These are phyloP conservation scores for Drosophila cognata DNA, from an alignment of 2,888 invertebrate genomes.

Conservation along the genomic window DNA sequence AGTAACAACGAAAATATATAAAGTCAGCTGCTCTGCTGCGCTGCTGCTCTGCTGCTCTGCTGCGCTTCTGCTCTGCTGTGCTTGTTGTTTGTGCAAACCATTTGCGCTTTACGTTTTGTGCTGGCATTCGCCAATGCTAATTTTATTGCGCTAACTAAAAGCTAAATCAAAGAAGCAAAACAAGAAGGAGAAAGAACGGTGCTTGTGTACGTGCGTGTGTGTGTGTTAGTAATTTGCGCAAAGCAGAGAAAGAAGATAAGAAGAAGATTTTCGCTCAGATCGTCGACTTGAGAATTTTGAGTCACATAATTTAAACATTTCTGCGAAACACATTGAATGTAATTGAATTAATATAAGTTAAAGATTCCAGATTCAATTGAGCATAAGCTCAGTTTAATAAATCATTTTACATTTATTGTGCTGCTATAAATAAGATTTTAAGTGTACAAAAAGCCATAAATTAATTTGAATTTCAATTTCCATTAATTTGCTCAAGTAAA, in stretches of 20 bases:
- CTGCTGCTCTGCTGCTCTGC: not conserved
- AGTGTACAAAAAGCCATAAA: too few relatives aligned
- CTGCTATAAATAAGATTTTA: too few relatives aligned
- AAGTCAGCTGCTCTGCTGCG: conserved; percentile 3
- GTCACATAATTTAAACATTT: not conserved
- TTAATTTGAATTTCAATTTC: too few relatives aligned
- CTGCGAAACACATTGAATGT: not conserved
- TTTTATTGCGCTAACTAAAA: conserved; percentile 32
- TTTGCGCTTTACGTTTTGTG: conserved; percentile 37
- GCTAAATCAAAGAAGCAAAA: not conserved
- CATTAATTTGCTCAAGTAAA: not conserved
- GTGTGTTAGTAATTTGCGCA: not conserved
- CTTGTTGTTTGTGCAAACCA: conserved; percentile 45
- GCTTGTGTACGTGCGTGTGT: not conserved
- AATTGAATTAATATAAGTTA: not conserved
- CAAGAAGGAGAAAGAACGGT: not conserved
- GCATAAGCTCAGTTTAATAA: not conserved
- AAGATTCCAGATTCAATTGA: not conserved
- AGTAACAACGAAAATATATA: not conserved
- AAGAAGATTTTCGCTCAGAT: not conserved
- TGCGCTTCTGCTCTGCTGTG: not conserved
- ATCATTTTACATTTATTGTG: too few relatives aligned
- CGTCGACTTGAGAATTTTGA: not conserved
- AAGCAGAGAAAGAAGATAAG: not conserved
- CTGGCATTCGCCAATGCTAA: conserved; percentile 24